These are phyloP conservation scores for Scortum barcoo DNA, from an alignment of 2,113 vertebrate species.

Conservation along the genomic window DNA sequence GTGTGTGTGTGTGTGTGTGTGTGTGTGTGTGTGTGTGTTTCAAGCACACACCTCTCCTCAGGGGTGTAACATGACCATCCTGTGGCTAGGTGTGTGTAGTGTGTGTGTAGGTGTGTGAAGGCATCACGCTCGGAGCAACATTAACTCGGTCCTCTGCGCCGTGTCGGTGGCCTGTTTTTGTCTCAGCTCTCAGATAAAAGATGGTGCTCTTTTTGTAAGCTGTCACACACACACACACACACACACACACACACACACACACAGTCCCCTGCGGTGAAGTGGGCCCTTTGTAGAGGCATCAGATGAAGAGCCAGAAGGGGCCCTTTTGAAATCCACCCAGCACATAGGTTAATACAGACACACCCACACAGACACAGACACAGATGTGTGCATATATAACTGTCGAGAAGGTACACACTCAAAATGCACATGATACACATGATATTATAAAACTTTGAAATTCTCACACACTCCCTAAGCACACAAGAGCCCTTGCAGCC, in stretches of 20 bases:
- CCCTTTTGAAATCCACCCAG: conserved; percentile 76
- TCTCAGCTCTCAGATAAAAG: conserved; percentile 70
- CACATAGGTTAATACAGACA: conserved; percentile 39
- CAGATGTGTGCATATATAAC: conserved; percentile 16
- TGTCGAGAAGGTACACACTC: conserved; percentile 1
- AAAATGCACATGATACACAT: not conserved
- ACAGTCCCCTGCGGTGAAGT: conserved; percentile 53
- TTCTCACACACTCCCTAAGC: conserved; percentile 1
- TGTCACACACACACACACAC: conserved; percentile 7
- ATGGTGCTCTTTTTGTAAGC: conserved; percentile 59
- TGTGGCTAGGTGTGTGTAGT: conserved; percentile 24
- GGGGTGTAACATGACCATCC: conserved; percentile 64
- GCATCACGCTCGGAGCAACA: conserved; percentile 41
- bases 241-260: conserved; percentile 21
- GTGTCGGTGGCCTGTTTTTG: conserved; percentile 65
- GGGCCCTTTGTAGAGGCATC: conserved; percentile 78
- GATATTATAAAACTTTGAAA: conserved; percentile 3
- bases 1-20: not conserved
- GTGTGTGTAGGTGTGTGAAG: conserved; percentile 48
- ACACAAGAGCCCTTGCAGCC: not conserved
- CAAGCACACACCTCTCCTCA: conserved; percentile 34
- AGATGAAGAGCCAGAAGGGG: conserved; percentile 71
- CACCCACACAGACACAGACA: conserved; percentile 18
- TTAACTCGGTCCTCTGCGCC: conserved; percentile 51
- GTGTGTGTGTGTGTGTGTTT: not conserved